phyloP scores from a whole-genome alignment of 2,888 invertebrate genomes.

The Diadegma fenestrale region DNA sequence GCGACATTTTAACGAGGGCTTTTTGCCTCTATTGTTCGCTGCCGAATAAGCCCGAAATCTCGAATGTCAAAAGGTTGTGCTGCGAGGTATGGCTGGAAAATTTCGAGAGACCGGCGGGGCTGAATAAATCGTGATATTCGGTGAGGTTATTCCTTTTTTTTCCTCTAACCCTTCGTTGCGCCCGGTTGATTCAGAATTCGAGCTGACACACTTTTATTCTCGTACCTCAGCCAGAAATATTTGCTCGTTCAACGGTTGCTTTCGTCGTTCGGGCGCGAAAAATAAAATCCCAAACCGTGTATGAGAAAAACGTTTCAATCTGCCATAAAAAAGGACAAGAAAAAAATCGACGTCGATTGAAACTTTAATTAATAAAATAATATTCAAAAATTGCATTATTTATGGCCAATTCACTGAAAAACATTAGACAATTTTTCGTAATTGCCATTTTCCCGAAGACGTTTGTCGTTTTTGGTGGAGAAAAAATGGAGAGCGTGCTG shows the following conservation, averaged over 20 bases:
- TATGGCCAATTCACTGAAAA: no score
- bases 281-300: slow-evolving; percentile 6
- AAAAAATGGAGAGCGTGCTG: no score
- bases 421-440: no score
- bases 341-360: neutral
- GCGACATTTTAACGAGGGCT: neutral
- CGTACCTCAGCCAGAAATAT: slow-evolving; percentile 26
- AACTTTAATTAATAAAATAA: neutral
- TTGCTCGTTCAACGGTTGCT: slow-evolving; percentile 37
- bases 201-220: slow-evolving; percentile 5
- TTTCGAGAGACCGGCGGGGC: slow-evolving; percentile 39
- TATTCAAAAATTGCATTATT: no score
- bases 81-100: slow-evolving; percentile 22
- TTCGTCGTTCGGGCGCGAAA: slow-evolving; percentile 10
- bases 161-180: neutral
- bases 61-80: neutral
- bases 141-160: slow-evolving; percentile 8
- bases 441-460: no score
- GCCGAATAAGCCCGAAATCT: neutral
- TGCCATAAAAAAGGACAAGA: neutral
- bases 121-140: slow-evolving; percentile 26
- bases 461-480: no score
- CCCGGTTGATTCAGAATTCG: slow-evolving; percentile 38
- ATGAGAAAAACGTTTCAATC: slow-evolving; percentile 15
- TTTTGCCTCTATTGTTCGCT: neutral